Conservation (phyloP, 2,797 vertebrate species). For the Rhodeus uyekii region DNA sequence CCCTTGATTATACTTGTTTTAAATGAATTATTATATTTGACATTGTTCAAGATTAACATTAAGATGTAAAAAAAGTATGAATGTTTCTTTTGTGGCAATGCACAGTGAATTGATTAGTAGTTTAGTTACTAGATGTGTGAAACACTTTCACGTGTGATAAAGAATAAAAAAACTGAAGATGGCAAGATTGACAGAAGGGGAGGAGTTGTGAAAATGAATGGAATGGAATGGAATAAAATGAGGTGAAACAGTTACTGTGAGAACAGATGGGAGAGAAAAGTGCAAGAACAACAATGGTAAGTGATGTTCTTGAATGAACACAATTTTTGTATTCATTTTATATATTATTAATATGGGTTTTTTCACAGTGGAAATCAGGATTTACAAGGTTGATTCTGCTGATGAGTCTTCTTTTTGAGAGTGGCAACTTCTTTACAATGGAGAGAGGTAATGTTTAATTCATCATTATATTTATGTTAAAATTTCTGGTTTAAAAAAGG, state of each 20-base stretch:
- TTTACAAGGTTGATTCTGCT: slow-evolving; percentile 15
- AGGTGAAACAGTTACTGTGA: not conserved
- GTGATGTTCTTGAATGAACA: not conserved
- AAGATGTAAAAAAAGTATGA: not conserved
- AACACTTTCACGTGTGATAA: not conserved
- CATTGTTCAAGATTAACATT: not conserved
- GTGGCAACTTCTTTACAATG: slow-evolving; percentile 37
- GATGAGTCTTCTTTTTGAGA: not conserved
- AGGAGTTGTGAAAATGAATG: not conserved
- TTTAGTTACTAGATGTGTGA: not conserved
- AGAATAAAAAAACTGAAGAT: not conserved
- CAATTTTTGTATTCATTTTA: not conserved
- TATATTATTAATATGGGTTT: not conserved
- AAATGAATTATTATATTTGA: not conserved
- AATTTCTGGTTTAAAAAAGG: too few species aligned
- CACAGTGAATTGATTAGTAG: not conserved
- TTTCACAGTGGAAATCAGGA: not conserved
- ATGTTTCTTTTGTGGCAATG: not conserved
- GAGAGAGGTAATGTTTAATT: not conserved
- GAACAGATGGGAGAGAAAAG: not conserved
- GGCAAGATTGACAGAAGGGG: not conserved
- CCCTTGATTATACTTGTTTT: not conserved
- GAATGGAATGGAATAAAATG: not conserved
- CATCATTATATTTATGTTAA: not conserved
- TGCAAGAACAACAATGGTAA: not conserved